Conservation (phyloP, 2,113 vertebrate species). For the Cricetomys ansorgei region DNA sequence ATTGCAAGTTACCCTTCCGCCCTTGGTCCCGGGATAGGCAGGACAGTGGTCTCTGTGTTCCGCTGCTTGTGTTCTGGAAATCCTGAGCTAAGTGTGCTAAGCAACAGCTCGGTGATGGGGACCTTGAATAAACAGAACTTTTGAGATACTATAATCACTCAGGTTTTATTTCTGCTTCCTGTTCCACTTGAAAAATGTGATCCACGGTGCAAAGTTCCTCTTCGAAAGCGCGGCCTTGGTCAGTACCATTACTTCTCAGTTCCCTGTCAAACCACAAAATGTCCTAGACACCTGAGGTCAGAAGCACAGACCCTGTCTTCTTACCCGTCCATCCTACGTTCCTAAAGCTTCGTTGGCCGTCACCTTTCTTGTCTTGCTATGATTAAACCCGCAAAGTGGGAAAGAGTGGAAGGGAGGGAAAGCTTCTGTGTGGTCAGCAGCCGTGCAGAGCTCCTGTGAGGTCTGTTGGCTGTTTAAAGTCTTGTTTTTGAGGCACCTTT, state of each 20-base stretch:
- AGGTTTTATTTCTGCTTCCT: neutral
- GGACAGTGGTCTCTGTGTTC: neutral
- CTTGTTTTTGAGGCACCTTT: conserved; percentile 29
- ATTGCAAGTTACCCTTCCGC: too few species aligned
- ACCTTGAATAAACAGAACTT: neutral
- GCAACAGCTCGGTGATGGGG: neutral
- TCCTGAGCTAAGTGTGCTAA: neutral
- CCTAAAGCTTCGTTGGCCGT: neutral
- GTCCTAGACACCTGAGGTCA: neutral
- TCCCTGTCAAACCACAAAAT: conserved; percentile 38
- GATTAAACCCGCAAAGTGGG: neutral
- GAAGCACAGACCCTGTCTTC: neutral
- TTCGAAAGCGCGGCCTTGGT: neutral
- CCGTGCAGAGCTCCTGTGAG: neutral
- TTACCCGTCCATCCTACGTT: neutral
- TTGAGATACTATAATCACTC: neutral
- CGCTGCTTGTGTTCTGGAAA: neutral
- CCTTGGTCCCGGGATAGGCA: neutral
- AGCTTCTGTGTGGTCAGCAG: neutral
- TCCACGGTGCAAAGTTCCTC: neutral
- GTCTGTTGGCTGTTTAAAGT: neutral
- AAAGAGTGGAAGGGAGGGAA: neutral
- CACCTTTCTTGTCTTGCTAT: neutral
- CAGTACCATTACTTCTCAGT: neutral
- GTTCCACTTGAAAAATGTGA: neutral